Evolutionary conservation across 2,888 invertebrate species (phyloP).

Genomic region (Fragum whitleyi): DNA sequence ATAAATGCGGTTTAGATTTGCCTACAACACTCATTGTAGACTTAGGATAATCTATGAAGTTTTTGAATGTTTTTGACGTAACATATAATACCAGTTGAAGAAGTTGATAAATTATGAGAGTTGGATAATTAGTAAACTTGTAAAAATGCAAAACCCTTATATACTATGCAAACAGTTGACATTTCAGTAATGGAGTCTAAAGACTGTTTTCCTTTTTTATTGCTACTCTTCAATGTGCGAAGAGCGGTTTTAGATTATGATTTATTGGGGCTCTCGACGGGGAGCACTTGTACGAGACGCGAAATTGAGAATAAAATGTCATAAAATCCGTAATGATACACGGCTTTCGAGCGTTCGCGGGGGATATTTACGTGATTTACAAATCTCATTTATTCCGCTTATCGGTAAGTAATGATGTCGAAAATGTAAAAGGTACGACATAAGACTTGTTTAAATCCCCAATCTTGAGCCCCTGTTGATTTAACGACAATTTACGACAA

Average conservation of each 20-base stretch:
- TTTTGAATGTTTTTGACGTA: too few species aligned
- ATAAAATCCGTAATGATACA: constrained; percentile 5
- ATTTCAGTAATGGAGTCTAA: neutral
- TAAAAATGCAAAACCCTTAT: too few species aligned
- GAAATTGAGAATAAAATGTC: constrained; percentile 6
- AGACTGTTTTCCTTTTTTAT: neutral
- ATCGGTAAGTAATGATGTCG: constrained; percentile 11
- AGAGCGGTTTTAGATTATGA: constrained; percentile 6
- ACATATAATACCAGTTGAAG: too few species aligned
- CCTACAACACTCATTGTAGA: too few species aligned
- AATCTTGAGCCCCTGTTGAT: neutral
- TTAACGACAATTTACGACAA: neutral
- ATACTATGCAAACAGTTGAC: neutral
- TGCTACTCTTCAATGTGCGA: constrained; percentile 2
- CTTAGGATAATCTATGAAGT: too few species aligned
- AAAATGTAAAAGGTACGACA: neutral
- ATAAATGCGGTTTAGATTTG: too few species aligned
- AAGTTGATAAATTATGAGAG: too few species aligned
- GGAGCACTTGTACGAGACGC: neutral
- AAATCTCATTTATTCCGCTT: constrained; percentile 9
- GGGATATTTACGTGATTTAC: constrained; percentile 12
- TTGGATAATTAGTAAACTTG: too few species aligned
- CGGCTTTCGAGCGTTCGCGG: neutral
- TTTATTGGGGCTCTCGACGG: constrained; percentile 9
- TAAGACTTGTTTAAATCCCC: neutral